Evolutionary conservation across 2,888 invertebrate genomes (phyloP), one percentile per base, ranked within the genome.

Genomic region (Drosophila subsilvestris): DNA sequence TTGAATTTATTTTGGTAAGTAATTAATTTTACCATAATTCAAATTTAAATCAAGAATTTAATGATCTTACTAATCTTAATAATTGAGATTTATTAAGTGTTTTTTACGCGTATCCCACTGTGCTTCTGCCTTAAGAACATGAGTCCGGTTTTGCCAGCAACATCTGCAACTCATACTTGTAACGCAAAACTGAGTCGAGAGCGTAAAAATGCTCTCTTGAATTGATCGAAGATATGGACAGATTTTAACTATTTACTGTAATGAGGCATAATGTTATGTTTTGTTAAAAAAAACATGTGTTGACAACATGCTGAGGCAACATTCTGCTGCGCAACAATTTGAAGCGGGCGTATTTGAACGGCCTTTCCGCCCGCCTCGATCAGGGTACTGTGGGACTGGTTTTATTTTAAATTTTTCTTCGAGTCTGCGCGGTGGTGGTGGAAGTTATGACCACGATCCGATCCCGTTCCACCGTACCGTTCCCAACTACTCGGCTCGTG

Each of bases 371-470:
- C 27, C 27, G 27, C 27, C 27, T 27, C 56, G 45, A 14, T n/a
- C 25, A 25, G 45, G 42, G 32, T 44, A 63, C 68, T 58, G 70
- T 76, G 82, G 78, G 63, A 71, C 74, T 69, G 66, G 74, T 82
- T 85, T 86, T 83, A 84, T 77, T 86, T 83, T 86, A 71, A 82
- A 84, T 83, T 77, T 83, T 65, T 68, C 69, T 80, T 86, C 71
- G 80, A 86, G 80, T 78, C 79, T 83, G 79, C 78, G 82, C 86
- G 73, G 79, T 78, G 72, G 79, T 78, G 72, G 71, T 77, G 70
- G 63, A 77, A 75, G 82, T 75, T 75, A 79, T 77, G 79, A 54
- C 57, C 68, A 74, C 61, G 76, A 45, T 59, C 56, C 68, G 71
- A 56, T 66, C 45, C 32, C 50, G 17, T 17, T 59, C 55, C 58